phyloP scores from a whole-genome alignment of 2,888 invertebrate genomes.

The Colostygia pectinataria region DNA sequence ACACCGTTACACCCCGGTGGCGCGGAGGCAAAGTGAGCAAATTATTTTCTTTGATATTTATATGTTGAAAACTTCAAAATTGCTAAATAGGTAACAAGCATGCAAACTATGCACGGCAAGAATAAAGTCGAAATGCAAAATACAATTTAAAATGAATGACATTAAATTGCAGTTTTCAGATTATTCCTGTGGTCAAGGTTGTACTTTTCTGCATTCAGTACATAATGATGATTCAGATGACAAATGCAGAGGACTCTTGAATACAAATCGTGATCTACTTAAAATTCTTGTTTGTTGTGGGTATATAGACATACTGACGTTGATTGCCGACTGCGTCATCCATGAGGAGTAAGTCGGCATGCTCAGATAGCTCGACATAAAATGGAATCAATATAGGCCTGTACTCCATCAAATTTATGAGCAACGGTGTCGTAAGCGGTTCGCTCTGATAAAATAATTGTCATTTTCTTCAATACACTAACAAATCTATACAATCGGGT shows the following conservation, averaged over 20 bases:
- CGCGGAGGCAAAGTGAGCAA: conserved; percentile 76
- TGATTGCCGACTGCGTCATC: conserved; percentile 6
- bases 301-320: conserved; percentile 10
- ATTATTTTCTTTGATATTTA: conserved; percentile 38
- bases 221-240: conserved; percentile 29
- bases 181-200: conserved; percentile 29
- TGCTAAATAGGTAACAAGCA: not conserved
- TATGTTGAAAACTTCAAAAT: not conserved
- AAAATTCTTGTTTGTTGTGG: conserved; percentile 32
- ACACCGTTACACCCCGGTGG: conserved; percentile 50
- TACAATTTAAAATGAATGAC: conserved; percentile 17
- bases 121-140: conserved; percentile 18
- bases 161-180: conserved; percentile 23
- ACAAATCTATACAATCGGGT: conserved; percentile 54
- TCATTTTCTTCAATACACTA: conserved; percentile 55
- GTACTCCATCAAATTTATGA: conserved; percentile 24
- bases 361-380: not conserved
- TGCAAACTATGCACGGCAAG: conserved; percentile 12
- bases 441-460: conserved; percentile 50
- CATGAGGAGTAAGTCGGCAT: conserved; percentile 7
- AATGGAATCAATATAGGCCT: not conserved
- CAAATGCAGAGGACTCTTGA: conserved; percentile 32
- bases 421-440: conserved; percentile 53
- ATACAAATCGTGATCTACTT: conserved; percentile 29
- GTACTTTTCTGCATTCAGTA: conserved; percentile 27